A percentile compares a stretch with the other conserved stretches of the same genome.
Conservation (phyloP, 2,888 invertebrate genomes). For the Euzophera pinguis region DNA sequence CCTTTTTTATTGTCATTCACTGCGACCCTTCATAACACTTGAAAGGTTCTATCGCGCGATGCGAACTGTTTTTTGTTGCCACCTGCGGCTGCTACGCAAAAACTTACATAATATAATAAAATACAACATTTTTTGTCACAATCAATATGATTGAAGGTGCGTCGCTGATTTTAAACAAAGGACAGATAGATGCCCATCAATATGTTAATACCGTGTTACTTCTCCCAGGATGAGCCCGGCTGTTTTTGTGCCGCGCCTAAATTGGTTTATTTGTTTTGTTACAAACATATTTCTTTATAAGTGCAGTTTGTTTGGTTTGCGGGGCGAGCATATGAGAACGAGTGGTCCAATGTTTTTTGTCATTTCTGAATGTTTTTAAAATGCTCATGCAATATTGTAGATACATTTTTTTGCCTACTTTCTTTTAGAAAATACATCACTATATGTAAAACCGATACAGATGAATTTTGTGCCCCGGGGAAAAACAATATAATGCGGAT, state of each 20-base stretch:
- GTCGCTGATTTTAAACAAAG: constrained; percentile 79
- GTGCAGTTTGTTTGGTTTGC: constrained; percentile 65
- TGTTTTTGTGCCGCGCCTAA: constrained; percentile 61
- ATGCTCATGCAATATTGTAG: constrained; percentile 1
- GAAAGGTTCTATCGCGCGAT: constrained; percentile 17
- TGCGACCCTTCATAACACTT: constrained; percentile 19
- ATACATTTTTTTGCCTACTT: too few relatives aligned
- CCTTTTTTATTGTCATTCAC: constrained; percentile 19
- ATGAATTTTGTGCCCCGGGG: too few relatives aligned
- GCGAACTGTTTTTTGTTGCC: constrained; percentile 46
- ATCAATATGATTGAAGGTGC: constrained; percentile 73
- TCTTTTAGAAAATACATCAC: too few relatives aligned
- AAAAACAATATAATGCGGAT: too few relatives aligned
- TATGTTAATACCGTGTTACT: constrained; percentile 69
- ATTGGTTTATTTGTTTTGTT: constrained; percentile 78
- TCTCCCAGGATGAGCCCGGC: constrained; percentile 49
- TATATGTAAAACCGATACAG: too few relatives aligned
- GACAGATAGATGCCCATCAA: constrained; percentile 72
- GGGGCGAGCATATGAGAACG: constrained; percentile 45
- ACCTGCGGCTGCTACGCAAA: constrained; percentile 61
- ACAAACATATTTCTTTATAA: constrained; percentile 62
- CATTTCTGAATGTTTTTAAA: constrained; percentile 25
- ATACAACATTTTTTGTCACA: constrained; percentile 57
- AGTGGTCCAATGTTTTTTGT: constrained; percentile 44
- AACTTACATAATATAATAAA: constrained; percentile 62